Evolutionary conservation across 2,113 vertebrate genomes (phyloP), one percentile per base, ranked within the genome.

Genomic region (Chloebia gouldiae): DNA sequence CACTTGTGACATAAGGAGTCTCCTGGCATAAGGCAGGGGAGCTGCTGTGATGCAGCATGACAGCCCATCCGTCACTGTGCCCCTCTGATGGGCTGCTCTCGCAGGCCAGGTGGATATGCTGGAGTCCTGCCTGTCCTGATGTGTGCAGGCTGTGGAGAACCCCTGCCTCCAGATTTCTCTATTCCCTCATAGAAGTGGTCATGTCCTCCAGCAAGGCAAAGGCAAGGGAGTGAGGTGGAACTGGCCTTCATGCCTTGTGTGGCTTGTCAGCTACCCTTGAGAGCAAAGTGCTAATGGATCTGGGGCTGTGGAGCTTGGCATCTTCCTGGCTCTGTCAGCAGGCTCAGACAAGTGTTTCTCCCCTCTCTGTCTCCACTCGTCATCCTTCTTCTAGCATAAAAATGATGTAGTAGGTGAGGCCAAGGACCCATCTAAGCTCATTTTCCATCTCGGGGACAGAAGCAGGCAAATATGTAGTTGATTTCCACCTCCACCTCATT

Each of bases 121-220:
- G 1, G 17, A 3, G 1, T 64, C 44, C 64, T 10, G 1, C 18
- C 47, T 61, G 33, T 18, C 64, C 59, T 65, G 45, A 17, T 0
- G 0, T 12, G 13, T 42, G 81, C 33, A 33, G 85, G 54, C 13
- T 19, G 40, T 69, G 63, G 53, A 47, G 44, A 27, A 42, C 5
- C 10, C 7, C 4, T 27, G 39, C 20, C 13, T 69, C 35, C 17
- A 25, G 35, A 20, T 63, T 65, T 21, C 20, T 72, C 35, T 77
- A 1, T 68, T 68, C 12, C 21, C 18, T 4, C 33, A 7, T 14
- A 22, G 40, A 50, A 40, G n/a, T 33, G 14, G 17, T 37, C 17
- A 3, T 3, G 18, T 31, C n/a, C 24, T 63, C 25, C 42, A 65
- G 37, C 53, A n/a, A n/a, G 28, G 44, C 50, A 68, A 72, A 77